phyloP scores from a whole-genome alignment of 2,797 vertebrate species.

The Alcedo quadribrachys region DNA sequence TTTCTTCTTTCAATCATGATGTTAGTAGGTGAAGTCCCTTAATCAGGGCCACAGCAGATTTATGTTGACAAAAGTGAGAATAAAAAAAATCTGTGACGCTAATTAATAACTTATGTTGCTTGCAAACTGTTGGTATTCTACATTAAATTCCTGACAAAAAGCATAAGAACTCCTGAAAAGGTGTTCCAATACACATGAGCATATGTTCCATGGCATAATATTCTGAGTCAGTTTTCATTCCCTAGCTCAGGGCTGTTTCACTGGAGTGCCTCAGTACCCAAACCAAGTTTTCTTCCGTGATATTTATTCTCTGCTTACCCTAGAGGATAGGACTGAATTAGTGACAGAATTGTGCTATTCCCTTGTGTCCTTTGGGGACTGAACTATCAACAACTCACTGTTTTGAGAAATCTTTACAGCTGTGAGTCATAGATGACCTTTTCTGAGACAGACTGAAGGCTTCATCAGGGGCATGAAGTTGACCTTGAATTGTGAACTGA shows the following conservation, averaged over 20 bases:
- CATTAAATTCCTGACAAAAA: background rate
- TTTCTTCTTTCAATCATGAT: background rate
- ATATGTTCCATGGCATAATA: background rate
- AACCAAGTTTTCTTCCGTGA: background rate
- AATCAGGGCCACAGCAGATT: background rate
- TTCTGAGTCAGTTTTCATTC: background rate
- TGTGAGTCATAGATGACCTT: constrained; percentile 63
- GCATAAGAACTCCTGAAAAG: background rate
- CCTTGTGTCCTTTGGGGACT: background rate
- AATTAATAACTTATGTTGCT: background rate
- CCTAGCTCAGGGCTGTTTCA: background rate
- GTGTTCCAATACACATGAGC: background rate
- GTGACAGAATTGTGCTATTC: background rate
- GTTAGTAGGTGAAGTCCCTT: background rate
- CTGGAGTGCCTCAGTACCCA: background rate
- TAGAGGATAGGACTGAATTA: constrained; percentile 6
- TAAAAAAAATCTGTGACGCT: background rate
- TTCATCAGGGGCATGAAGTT: background rate
- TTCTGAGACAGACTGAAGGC: background rate
- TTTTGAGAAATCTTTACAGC: constrained; percentile 20
- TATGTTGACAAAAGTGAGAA: background rate
- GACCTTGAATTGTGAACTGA: constrained; percentile 36
- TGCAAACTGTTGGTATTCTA: background rate
- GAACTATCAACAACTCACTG: constrained; percentile 17
- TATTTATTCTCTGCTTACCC: background rate